Evolutionary conservation across 2,113 vertebrate genomes (phyloP), one percentile per base, ranked within the genome.

Genomic region (Manacus vitellinus): DNA sequence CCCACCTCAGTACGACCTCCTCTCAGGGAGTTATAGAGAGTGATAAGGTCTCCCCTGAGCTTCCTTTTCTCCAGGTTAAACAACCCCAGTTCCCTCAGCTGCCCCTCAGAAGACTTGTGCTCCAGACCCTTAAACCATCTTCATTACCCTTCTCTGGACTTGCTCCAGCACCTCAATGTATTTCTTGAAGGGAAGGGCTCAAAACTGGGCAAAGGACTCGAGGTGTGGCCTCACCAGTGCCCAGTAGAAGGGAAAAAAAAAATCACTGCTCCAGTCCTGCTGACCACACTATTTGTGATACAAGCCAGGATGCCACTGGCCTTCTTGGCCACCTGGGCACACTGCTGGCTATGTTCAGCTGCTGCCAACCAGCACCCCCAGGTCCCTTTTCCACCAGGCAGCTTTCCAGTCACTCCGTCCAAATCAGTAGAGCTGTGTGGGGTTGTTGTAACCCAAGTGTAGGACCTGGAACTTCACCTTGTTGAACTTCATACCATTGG

Each of bases 171-270:
- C 14, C 8, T 54, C 20, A 35, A 7, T 6, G 8, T 7, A 31
- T 27, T 52, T 66, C 16, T 19, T 47, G 24, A 8, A 66, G 4
- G 27, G n/a, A 67, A 3, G 3, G 21, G 21, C 17, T 22, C 47
- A 75, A 22, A 81, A 33, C 1, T n/a, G 8, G 4, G 68, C 31
- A n/a, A 4, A 8, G 17, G 5, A 61, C 27, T 43, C 12, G 3
- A 62, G 8, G 7, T 18, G 41, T 20, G 16, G 27, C 10, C 8
- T 56, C 47, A 62, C 23, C 47, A 70, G 19, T 14, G n/a, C 19
- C 0, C 0, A 37, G 27, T 4, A 56, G 8, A 43, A 10, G 2
- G 5, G 3, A 59, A 49, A 6, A 39, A 35, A 59, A 49, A 6
- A 39, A 35, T 35, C n/a, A 9, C 46, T 37, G 30, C 4, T 44